Conservation (phyloP, 2,888 invertebrate genomes). For the Chirona hameri region DNA sequence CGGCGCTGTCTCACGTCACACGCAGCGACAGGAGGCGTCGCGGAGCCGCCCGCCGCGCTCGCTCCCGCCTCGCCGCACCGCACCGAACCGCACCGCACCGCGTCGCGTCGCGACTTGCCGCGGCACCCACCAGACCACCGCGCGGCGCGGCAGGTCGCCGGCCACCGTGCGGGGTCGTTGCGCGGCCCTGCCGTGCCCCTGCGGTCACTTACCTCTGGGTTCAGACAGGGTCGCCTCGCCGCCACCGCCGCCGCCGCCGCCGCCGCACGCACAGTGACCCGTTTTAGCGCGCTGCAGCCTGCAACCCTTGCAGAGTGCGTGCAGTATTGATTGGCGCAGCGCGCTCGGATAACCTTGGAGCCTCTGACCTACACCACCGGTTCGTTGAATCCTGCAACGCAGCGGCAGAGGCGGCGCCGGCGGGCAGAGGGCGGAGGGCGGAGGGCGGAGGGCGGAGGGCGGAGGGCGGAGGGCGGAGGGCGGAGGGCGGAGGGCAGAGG, state of each 20-base stretch:
- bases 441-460: not conserved
- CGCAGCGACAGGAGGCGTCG: not conserved
- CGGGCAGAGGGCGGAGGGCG: not conserved
- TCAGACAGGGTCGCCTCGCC: not conserved
- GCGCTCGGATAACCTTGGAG: slow-evolving; percentile 13
- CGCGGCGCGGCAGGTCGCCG: not conserved
- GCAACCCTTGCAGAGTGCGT: slow-evolving; percentile 22
- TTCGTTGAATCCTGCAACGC: slow-evolving; percentile 24
- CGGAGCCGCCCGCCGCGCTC: not conserved
- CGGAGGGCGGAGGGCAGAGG: too few relatives aligned
- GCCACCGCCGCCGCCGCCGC: not conserved
- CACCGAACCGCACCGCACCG: not conserved
- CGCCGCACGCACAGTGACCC: slow-evolving; percentile 22
- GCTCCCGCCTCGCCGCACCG: too few relatives aligned
- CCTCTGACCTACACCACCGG: slow-evolving; percentile 14
- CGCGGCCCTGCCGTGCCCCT: not conserved
- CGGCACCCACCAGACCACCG: not conserved
- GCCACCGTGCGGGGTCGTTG: not conserved
- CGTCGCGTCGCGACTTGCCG: not conserved
- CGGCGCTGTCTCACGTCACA: too few relatives aligned
- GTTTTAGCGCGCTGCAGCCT: slow-evolving; percentile 7
- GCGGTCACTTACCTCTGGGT: slow-evolving; percentile 12
- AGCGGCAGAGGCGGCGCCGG: not conserved
- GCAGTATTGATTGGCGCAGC: not conserved
- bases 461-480: too few relatives aligned